A percentile compares a stretch with the other conserved stretches of the same genome.
Conservation (phyloP, 2,113 vertebrate species). For the Gobio gobio region DNA sequence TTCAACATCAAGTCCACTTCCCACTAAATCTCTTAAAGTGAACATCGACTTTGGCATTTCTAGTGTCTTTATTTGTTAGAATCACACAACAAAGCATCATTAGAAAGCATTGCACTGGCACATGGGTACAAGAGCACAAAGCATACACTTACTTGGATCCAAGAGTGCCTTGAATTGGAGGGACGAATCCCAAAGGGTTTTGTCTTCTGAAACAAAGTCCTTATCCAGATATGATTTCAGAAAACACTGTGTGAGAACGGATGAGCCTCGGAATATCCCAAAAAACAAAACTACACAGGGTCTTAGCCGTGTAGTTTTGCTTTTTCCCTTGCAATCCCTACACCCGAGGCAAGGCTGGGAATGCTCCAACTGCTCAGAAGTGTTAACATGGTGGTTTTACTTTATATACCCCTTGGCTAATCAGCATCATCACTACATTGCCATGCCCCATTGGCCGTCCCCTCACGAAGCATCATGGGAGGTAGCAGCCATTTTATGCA, state of each 20-base stretch:
- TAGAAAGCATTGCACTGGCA: conserved; percentile 28
- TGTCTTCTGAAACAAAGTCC: conserved; percentile 84
- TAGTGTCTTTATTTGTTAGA: not conserved
- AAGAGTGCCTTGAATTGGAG: conserved; percentile 88
- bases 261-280: conserved; percentile 83
- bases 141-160: conserved; percentile 87
- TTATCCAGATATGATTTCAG: conserved; percentile 85
- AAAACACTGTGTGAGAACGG: conserved; percentile 91
- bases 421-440: conserved; percentile 69
- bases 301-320: conserved; percentile 90
- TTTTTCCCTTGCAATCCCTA: conserved; percentile 95
- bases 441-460: conserved; percentile 79
- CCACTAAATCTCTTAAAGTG: not conserved
- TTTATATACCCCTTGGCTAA: conserved; percentile 86
- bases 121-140: conserved; percentile 58
- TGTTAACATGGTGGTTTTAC: conserved; percentile 76
- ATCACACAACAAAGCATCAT: conserved; percentile 19
- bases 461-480: conserved; percentile 69
- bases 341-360: conserved; percentile 99
- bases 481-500: conserved; percentile 72
- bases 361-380: conserved; percentile 96
- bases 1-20: not conserved
- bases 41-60: not conserved
- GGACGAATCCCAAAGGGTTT: conserved; percentile 85
- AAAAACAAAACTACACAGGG: conserved; percentile 97